Percentiles rank a stretch among this genome's conserved stretches.
Evolutionary conservation across 23 tunicate species (phyloP).

Genomic region (Halocynthia aurantium): DNA sequence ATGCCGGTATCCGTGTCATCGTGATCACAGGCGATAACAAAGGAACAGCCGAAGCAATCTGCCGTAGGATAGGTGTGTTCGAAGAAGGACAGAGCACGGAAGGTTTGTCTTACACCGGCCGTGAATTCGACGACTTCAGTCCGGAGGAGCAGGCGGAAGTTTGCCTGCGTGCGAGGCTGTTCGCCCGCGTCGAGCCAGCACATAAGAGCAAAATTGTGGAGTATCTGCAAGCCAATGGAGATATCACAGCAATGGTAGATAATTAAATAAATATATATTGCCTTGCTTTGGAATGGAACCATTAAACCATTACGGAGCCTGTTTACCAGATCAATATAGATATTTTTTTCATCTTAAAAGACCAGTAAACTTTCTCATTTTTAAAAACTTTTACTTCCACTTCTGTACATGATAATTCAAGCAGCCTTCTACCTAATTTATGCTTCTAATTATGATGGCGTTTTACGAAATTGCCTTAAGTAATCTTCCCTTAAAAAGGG

Average conservation of each 20-base stretch:
- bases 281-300: no score
- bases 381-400: no score
- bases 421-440: no score
- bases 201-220: constrained; percentile 96
- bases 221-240: constrained; percentile 87
- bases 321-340: no score
- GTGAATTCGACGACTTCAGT: constrained; percentile 81
- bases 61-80: constrained; percentile 92
- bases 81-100: constrained; percentile 75
- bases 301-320: no score
- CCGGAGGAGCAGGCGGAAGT: constrained; percentile 63
- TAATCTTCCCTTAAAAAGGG: no score
- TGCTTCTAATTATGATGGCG: no score
- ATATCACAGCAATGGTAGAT: constrained; percentile 88
- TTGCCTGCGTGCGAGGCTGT: constrained; percentile 81
- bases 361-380: no score
- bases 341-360: no score
- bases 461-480: no score
- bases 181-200: constrained; percentile 97
- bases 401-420: no score
- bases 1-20: constrained; percentile 95
- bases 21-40: constrained; percentile 99
- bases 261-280: no score
- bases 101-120: constrained; percentile 89
- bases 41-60: constrained; percentile 97